phyloP scores from a whole-genome alignment of 2,113 vertebrate species.

The Tringa solitaria region DNA sequence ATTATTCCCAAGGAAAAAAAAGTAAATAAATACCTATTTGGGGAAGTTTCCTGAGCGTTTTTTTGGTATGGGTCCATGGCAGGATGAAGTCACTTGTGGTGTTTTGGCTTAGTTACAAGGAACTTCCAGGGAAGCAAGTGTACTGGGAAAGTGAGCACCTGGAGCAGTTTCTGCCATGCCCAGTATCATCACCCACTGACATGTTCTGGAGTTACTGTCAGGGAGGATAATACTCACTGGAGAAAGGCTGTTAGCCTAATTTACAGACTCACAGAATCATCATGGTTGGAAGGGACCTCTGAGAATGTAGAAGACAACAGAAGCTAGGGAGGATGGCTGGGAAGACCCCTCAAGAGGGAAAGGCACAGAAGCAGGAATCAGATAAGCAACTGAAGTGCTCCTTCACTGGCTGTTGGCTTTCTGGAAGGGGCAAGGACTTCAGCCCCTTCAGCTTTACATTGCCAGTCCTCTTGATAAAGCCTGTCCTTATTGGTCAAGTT shows the following conservation, averaged over 20 bases:
- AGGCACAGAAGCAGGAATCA: neutral
- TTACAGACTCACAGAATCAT: neutral
- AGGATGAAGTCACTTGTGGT: neutral
- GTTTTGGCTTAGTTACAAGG: neutral
- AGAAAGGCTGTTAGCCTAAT: neutral
- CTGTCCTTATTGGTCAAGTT: neutral
- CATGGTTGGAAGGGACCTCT: no score
- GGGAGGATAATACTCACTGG: neutral
- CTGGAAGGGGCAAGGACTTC: neutral
- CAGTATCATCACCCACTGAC: neutral
- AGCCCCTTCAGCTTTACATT: neutral
- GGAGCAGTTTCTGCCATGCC: neutral
- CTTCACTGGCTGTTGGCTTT: neutral
- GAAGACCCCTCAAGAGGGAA: neutral
- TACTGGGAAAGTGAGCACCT: neutral
- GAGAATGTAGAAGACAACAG: neutral
- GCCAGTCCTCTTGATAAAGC: accelerated
- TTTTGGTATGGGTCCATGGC: neutral
- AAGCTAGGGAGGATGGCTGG: neutral
- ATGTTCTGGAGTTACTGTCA: neutral
- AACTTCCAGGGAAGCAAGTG: neutral
- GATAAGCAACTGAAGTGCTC: neutral
- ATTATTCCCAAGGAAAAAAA: neutral
- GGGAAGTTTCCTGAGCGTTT: neutral
- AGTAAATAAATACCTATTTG: neutral